Evolutionary conservation across 2,888 invertebrate genomes (phyloP).

Genomic region (Aporophyla nigra): DNA sequence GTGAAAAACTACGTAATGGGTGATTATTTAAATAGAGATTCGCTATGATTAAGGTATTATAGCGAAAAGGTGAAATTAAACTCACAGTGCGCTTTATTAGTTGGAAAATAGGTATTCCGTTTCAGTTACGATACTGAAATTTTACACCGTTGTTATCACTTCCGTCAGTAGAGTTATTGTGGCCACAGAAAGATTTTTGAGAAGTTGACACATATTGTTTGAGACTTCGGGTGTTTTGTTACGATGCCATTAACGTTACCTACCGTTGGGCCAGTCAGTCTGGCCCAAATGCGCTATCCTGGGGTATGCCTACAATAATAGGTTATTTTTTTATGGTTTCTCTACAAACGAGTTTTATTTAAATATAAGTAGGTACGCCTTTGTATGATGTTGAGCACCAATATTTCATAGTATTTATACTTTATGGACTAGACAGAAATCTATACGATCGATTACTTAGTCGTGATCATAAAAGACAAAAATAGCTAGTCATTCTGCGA

Average conservation of each 20-base stretch:
- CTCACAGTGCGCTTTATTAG: not conserved
- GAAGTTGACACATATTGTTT: not conserved
- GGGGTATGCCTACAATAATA: slow-evolving; percentile 1
- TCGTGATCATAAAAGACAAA: not conserved
- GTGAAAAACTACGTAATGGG: not conserved
- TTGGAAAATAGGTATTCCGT: not conserved
- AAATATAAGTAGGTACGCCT: not conserved
- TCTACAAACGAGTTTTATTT: slow-evolving; percentile 10
- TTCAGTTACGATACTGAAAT: not conserved
- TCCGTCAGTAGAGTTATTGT: not conserved
- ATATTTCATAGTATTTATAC: not conserved
- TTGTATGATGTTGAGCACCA: not conserved
- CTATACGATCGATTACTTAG: not conserved
- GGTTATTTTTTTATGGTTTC: slow-evolving; percentile 9
- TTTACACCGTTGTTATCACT: not conserved
- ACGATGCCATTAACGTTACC: not conserved
- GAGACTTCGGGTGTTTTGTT: slow-evolving; percentile 5
- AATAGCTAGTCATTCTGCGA: not conserved
- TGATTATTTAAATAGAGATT: not conserved
- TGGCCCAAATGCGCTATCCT: not conserved
- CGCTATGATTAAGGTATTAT: not conserved
- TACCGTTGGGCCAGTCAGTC: not conserved
- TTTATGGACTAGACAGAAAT: not conserved
- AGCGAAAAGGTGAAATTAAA: not conserved
- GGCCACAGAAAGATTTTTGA: not conserved